phyloP scores from a whole-genome alignment of 37 sponge, comb jelly and placozoan genomes.

The Amphimedon queenslandica region DNA sequence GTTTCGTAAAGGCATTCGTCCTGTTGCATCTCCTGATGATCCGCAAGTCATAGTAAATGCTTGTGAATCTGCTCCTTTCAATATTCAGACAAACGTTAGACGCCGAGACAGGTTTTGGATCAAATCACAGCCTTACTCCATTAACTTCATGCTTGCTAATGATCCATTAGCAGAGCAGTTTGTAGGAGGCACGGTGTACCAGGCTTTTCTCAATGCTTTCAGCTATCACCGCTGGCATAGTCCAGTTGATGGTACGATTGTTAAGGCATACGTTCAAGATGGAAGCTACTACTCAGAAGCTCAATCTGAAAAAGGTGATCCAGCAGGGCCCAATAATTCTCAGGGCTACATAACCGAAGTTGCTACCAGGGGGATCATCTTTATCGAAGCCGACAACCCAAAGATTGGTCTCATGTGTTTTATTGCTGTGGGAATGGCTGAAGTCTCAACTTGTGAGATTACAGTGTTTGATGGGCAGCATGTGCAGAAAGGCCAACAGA shows the following conservation, averaged over 20 bases:
- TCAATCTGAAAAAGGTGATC: background rate
- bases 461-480: background rate
- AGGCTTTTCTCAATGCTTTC: conserved; percentile 14
- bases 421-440: conserved; percentile 9
- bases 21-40: conserved; percentile 27
- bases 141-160: no score
- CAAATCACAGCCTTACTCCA: no score
- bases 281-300: conserved; percentile 1
- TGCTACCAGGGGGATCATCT: background rate
- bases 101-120: no score
- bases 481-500: no score
- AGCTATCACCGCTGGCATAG: conserved; percentile 3
- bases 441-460: conserved; percentile 9
- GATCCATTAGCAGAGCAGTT: conserved; percentile 14
- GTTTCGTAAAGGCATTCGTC: conserved; percentile 60
- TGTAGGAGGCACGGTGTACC: conserved; percentile 29
- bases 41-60: no score
- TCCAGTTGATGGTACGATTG: conserved; percentile 5
- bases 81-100: conserved; percentile 10
- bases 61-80: conserved; percentile 45
- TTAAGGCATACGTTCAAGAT: background rate
- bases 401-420: conserved; percentile 7
- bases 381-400: conserved; percentile 6
- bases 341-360: background rate
- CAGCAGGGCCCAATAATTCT: background rate